Base-by-base conservation (phyloP, 2,797 vertebrate genomes). In the Megalops cyprinoides region DNA sequence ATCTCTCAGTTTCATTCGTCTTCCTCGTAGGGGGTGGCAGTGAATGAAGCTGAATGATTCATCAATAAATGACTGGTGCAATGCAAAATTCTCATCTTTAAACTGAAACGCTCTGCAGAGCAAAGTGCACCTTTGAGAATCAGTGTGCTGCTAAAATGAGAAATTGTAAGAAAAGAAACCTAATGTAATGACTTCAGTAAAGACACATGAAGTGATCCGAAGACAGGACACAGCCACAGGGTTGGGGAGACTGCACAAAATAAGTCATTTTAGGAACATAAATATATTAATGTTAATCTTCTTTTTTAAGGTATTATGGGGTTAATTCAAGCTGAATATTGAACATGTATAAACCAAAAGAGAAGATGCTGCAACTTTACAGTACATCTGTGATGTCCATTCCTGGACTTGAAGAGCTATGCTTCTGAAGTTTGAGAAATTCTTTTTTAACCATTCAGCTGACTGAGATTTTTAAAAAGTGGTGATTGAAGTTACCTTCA, bases 1-100 rank as follows among this genome's bases (percentile, higher is more conserved):
- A 71, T 10, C 39, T 42, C 71, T 14, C 23, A 67, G 62, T 34
- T 67, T 39, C 62, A 71, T 71, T 71, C 67, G 71, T 44, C 39
- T 71, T 44, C 37, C n/a, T 18, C 3, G 23, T 8, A 53, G 51
- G 51, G 37, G 20, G 67, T 4, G 20, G 42, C n/a, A 39, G 23
- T 12, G 39, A 8, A 44, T 1, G 3, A 71, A 44, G n/a, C 37
- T 23, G 67, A 39, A 71, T n/a, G 67, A 42, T 25, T 18, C 20
- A 42, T 39, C 20, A 44, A 44, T n/a, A 71, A 1, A 4, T 44
- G 67, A 37, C 20, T 23, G 9, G n/a, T 71, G 37, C 20, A n/a
- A 39, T 14, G n/a, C 20, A 6, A 37, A 44, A 37, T 9, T 12
- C 67, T 44, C 20, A n/a, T 20, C 37, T 42, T 23, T 53, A 15